phyloP scores from a whole-genome alignment of 2,888 invertebrate species.

The Piscicola geometra region DNA sequence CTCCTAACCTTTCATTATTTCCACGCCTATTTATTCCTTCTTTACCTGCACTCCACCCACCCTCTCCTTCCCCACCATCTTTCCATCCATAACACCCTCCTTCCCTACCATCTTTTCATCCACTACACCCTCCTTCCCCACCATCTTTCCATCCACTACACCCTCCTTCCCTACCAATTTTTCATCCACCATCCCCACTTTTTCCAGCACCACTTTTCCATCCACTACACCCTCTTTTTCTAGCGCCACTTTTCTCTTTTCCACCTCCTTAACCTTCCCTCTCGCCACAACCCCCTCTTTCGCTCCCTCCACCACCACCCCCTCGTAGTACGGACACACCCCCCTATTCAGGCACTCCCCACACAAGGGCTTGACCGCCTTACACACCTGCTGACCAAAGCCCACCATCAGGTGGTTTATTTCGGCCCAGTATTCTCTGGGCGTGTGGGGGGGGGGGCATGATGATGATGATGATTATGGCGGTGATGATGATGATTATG shows the following conservation, averaged over 20 bases:
- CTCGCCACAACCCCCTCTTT: no score
- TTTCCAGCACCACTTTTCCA: no score
- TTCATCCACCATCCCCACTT: neutral
- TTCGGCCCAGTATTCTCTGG: conserved; percentile 53
- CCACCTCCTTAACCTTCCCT: no score
- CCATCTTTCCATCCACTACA: neutral
- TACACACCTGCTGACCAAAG: conserved; percentile 90
- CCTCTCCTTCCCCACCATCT: neutral
- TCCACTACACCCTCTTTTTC: no score
- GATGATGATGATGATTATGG: no score
- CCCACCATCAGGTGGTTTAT: conserved; percentile 81
- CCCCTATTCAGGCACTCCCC: conserved; percentile 71
- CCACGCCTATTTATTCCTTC: neutral
- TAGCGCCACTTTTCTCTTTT: no score
- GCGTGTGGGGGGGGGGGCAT: no score
- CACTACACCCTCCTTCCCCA: neutral
- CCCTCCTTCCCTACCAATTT: neutral
- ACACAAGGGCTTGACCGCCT: conserved; percentile 77
- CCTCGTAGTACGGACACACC: conserved; percentile 66
- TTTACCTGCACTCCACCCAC: neutral
- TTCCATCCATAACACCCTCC: neutral
- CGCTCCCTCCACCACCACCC: neutral
- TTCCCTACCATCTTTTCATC: neutral
- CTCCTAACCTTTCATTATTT: no score
- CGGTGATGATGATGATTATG: no score